phyloP scores from a whole-genome alignment of 2,113 vertebrate species.

The Gymnorhina tibicen region DNA sequence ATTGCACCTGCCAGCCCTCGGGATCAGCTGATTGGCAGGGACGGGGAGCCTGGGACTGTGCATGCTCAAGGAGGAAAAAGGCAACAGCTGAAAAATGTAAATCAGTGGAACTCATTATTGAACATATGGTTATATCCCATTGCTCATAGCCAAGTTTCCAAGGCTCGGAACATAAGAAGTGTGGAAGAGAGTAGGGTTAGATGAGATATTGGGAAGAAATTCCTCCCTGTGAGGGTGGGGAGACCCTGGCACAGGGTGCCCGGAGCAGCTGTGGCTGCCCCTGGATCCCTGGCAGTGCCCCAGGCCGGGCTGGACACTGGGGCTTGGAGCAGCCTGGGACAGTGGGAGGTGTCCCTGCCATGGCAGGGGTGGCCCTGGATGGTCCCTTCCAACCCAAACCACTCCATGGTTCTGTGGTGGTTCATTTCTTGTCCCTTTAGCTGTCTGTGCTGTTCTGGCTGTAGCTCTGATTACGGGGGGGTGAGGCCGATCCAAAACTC shows the following conservation, averaged over 20 bases:
- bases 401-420: background rate
- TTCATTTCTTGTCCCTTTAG: background rate
- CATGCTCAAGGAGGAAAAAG: background rate
- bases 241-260: background rate
- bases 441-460: background rate
- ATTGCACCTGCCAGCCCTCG: background rate
- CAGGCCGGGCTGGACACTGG: background rate
- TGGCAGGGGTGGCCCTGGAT: background rate
- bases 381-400: background rate
- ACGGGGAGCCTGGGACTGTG: fast-evolving
- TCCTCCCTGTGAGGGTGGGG: fast-evolving
- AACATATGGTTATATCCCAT: fast-evolving
- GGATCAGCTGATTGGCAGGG: background rate
- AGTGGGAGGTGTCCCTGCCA: background rate
- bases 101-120: background rate
- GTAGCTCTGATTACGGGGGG: background rate
- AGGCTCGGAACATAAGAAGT: background rate
- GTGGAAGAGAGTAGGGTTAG: background rate
- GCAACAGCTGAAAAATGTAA: background rate
- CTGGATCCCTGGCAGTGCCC: background rate
- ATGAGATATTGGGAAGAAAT: background rate
- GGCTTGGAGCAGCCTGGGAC: background rate
- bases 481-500: background rate
- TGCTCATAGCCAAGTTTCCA: background rate
- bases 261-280: background rate